Percentiles rank a stretch among this genome's conserved stretches.
These are phyloP conservation scores for Cynopterus brachyotis DNA, from an alignment of 2,113 vertebrate genomes.

Conservation along the genomic window DNA sequence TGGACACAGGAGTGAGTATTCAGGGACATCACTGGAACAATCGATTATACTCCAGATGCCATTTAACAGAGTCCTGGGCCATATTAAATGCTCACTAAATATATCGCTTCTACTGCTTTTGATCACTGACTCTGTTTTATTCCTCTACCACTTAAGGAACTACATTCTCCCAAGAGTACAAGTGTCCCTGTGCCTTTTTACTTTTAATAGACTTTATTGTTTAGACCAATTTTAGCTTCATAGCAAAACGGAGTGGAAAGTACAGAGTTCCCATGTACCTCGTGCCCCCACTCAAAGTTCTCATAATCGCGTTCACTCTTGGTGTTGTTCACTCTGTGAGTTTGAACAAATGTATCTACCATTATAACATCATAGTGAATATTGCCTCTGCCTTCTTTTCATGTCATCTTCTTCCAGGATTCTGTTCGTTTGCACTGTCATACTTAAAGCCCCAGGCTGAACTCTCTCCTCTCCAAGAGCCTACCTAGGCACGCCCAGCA, in stretches of 20 bases:
- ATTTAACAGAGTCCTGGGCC: neutral
- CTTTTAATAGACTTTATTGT: neutral
- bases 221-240: neutral
- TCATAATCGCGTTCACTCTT: neutral
- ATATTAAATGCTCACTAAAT: neutral
- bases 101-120: neutral
- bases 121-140: neutral
- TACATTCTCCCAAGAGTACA: neutral
- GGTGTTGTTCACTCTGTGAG: neutral
- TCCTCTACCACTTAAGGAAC: neutral
- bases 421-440: neutral
- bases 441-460: neutral
- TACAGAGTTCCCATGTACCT: neutral
- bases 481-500: no score
- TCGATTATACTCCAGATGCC: fast-evolving
- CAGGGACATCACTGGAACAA: neutral
- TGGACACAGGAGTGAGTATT: neutral
- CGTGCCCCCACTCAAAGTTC: neutral
- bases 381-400: neutral
- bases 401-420: neutral
- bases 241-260: neutral
- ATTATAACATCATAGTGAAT: neutral
- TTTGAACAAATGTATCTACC: neutral
- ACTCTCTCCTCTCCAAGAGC: neutral
- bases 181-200: neutral